Evolutionary conservation across 2,797 vertebrate genomes (phyloP), one percentile per base, ranked within the genome.

Genomic region (Champsocephalus gunnari): DNA sequence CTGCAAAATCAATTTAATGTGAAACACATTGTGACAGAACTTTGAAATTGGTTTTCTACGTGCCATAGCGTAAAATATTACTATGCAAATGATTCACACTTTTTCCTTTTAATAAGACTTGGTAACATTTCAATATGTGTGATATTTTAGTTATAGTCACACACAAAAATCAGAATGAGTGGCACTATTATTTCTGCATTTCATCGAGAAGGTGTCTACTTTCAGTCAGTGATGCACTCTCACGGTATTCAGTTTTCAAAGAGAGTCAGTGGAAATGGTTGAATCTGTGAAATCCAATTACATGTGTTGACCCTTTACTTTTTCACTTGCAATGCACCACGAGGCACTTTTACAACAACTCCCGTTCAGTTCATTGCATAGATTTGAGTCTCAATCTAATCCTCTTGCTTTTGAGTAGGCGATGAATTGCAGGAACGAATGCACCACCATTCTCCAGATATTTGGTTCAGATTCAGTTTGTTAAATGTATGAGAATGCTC

Each of bases 231-330:
- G 38, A 85, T 64, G 64, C 80, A 81, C 84, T 87, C 80, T 75
- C 71, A 73, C 50, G 24, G 60, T 82, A 14, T 78, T 78, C 32
- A 17, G 17, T 66, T 85, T 81, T 86, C 76, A 90, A 80, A 82
- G 78, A 84, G 58, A 88, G 67, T 85, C 81, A 63, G 78, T 83
- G 73, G 73, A 88, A 92, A 89, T 85, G 75, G 84, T 84, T 89
- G 85, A 81, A 89, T 92, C 87, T 76, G 82, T 88, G 82, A 88
- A 90, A 91, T 94, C 88, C 83, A 91, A 91, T 92, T 91, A 88
- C 75, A 81, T 28, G 54, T 81, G 73, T 76, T 92, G 86, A 93
- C 90, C 89, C 79, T 84, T 83, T 84, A 72, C 82, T 86, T 86
- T 89, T 85, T 83, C 79, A 84, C 79, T 84, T 82, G 63, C 61